phyloP scores from a whole-genome alignment of 1,140 invertebrate species.

The Bombus polaris region DNA sequence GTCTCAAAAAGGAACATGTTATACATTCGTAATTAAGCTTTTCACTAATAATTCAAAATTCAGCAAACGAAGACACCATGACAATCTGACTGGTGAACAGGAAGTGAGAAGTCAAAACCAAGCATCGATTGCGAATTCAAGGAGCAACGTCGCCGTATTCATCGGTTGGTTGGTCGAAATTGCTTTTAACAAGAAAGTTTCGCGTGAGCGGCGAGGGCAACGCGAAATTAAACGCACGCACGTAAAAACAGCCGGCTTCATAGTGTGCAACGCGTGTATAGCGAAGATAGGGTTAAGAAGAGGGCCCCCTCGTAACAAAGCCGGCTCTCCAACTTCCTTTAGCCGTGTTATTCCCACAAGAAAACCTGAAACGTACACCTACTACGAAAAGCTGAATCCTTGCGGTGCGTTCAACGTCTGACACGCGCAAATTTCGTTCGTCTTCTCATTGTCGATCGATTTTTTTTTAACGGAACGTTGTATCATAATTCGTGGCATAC shows the following conservation, averaged over 20 bases:
- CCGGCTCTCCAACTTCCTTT: not conserved
- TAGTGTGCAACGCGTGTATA: not conserved
- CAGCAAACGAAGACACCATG: too few relatives aligned
- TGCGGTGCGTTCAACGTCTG: not conserved
- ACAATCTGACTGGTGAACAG: not conserved
- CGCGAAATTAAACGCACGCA: conserved; percentile 3
- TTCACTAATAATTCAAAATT: too few relatives aligned
- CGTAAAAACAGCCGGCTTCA: not conserved
- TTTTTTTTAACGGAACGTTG: not conserved
- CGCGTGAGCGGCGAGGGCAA: not conserved
- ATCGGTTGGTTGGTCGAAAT: not conserved
- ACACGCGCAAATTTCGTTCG: not conserved
- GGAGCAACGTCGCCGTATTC: not conserved
- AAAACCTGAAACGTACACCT: not conserved
- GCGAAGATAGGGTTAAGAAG: not conserved
- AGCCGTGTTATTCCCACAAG: not conserved
- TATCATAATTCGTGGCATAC: not conserved
- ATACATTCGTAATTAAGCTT: too few relatives aligned
- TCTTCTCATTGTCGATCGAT: too few relatives aligned
- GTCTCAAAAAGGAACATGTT: too few relatives aligned
- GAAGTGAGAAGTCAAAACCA: not conserved
- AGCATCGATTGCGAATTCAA: not conserved
- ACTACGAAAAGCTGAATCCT: not conserved
- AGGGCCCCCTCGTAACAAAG: not conserved
- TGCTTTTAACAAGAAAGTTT: not conserved